Evolutionary conservation across 2,888 invertebrate genomes (phyloP).

Genomic region (Stenolophus ochropezus): DNA sequence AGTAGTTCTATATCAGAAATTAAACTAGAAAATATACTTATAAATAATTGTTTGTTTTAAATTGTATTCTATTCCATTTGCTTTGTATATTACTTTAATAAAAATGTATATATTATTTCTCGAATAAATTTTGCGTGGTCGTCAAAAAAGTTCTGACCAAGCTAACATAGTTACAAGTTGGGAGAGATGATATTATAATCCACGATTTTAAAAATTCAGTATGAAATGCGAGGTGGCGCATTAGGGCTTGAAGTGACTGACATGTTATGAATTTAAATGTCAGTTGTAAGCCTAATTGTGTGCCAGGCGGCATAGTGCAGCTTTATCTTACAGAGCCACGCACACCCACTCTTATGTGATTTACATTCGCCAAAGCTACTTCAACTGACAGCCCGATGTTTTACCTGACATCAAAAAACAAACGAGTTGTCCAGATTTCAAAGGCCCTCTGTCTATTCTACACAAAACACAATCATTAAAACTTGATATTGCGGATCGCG

Average conservation of each 20-base stretch:
- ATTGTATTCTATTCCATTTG: no score
- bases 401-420: not conserved
- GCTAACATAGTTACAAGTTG: no score
- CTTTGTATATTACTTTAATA: no score
- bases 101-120: no score
- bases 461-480: not conserved
- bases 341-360: constrained; percentile 12
- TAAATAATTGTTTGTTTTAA: no score
- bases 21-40: no score
- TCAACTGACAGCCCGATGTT: not conserved
- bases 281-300: constrained; percentile 49
- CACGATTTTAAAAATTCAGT: constrained; percentile 44
- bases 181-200: constrained; percentile 16
- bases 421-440: not conserved
- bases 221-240: constrained; percentile 21
- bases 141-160: no score
- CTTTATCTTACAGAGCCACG: constrained; percentile 21
- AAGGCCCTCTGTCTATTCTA: not conserved
- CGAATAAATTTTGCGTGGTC: no score
- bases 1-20: no score
- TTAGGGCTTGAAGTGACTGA: constrained; percentile 32
- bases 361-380: constrained; percentile 6
- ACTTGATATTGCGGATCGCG: not conserved
- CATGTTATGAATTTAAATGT: constrained; percentile 53
- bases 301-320: not conserved